Conservation (phyloP, 2,113 vertebrate species). For the Halichoeres trimaculatus region DNA sequence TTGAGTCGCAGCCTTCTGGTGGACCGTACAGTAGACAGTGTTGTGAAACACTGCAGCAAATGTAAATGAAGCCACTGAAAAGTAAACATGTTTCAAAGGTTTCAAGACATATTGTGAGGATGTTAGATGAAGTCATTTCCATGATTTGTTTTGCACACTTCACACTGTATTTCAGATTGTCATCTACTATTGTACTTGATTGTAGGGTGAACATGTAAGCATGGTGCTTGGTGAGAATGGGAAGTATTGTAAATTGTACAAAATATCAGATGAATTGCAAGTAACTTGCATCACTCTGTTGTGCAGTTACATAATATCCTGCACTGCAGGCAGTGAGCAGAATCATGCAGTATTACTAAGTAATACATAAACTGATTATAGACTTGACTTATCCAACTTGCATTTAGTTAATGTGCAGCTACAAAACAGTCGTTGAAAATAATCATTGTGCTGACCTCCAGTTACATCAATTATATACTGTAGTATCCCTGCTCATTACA, state of each 20-base stretch:
- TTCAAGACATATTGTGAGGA: slow-evolving; percentile 11
- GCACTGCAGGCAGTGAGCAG: slow-evolving; percentile 76
- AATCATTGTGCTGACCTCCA: slow-evolving; percentile 61
- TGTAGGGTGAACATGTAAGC: slow-evolving; percentile 37
- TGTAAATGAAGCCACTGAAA: slow-evolving; percentile 7
- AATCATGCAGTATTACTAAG: slow-evolving; percentile 60
- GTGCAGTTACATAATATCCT: slow-evolving; percentile 62
- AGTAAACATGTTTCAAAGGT: slow-evolving; percentile 29
- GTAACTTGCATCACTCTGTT: slow-evolving; percentile 51
- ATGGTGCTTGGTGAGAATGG: slow-evolving; percentile 45
- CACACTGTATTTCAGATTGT: slow-evolving; percentile 53
- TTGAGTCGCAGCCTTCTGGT: slow-evolving; percentile 39
- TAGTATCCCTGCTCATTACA: slow-evolving; percentile 54
- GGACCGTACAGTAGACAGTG: slow-evolving; percentile 25
- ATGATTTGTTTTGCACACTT: slow-evolving; percentile 58
- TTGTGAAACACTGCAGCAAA: slow-evolving; percentile 12
- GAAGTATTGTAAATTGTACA: slow-evolving; percentile 67
- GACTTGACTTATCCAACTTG: slow-evolving; percentile 58
- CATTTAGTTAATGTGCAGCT: slow-evolving; percentile 71
- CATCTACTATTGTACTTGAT: slow-evolving; percentile 52
- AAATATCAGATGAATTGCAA: slow-evolving; percentile 51
- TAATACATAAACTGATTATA: slow-evolving; percentile 64
- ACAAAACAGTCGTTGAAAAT: slow-evolving; percentile 57
- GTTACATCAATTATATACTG: slow-evolving; percentile 49
- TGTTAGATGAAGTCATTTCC: slow-evolving; percentile 25